Base-by-base conservation (phyloP, 2,797 vertebrate genomes). In the Paramormyrops hopkinsi region DNA sequence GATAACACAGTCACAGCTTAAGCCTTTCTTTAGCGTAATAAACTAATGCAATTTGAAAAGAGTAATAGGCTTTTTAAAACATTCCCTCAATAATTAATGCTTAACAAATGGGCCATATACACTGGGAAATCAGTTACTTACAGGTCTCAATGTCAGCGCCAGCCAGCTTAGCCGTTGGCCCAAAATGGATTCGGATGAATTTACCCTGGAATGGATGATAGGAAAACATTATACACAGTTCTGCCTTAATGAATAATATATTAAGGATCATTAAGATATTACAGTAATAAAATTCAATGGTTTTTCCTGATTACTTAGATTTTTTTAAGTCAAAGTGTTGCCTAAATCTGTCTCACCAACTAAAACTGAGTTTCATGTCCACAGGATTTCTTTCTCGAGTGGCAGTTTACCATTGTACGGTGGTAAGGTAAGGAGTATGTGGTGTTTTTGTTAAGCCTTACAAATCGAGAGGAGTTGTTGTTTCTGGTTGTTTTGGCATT, bases 111-210 rank as follows among this genome's bases (percentile, higher is more conserved):
- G 37, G 83, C 6, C 8, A 8, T 17, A 14, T 89, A 25, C 4
- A 85, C 54, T 33, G 33, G 83, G 17, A 17, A 65, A 87, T 85
- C 54, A 29, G 85, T 86, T 90, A 92, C 95, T 96, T 93, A 95
- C 93, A 97, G 89, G 92, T 95, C 92, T 96, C 93, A 5, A 95
- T 93, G 91, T 95, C 94, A 2, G 95, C 95, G 89, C 95, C 94
- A 90, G 95, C 93, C 92, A 96, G 94, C 90, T 95, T 95, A 90
- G 94, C 94, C 87, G 91, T 95, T 7, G 94, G 94, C 46, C 95
- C 94, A 46, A 95, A 96, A 93, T 96, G 96, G 93, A 97, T 96
- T 91, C 93, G 92, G 91, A 97, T 96, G 91, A 95, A 97, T 94
- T 96, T 97, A 90, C 95, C 96, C 95, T 96, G 88, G 89, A 92